Conservation (phyloP, 2,888 invertebrate genomes). For the Leptinotarsa rubiginosa region DNA sequence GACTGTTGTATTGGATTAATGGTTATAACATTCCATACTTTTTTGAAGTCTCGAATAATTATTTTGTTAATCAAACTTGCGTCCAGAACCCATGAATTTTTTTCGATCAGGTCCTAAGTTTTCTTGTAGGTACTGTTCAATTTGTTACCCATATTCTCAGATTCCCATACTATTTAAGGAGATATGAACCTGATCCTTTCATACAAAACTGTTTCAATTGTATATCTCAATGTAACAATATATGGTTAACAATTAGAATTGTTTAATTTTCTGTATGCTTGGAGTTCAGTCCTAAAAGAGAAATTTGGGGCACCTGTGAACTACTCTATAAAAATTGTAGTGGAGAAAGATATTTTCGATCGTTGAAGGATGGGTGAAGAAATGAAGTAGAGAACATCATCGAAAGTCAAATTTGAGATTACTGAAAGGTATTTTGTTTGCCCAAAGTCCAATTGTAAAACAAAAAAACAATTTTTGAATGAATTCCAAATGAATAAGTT, state of each 20-base stretch:
- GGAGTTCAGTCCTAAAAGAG: too few relatives aligned
- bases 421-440: too few relatives aligned
- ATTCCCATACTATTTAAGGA: not conserved
- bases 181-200: conserved; percentile 10
- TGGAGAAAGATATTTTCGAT: too few relatives aligned
- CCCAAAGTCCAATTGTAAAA: too few relatives aligned
- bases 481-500: too few relatives aligned
- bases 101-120: not conserved
- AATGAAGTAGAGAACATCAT: too few relatives aligned
- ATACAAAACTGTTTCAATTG: conserved; percentile 33
- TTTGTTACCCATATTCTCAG: conserved; percentile 14
- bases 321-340: too few relatives aligned
- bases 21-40: not conserved
- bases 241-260: conserved; percentile 41
- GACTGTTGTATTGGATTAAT: not conserved
- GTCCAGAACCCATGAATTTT: not conserved
- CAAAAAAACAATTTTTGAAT: too few relatives aligned
- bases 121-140: not conserved
- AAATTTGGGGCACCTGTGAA: too few relatives aligned
- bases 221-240: conserved; percentile 46
- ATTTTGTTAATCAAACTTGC: not conserved
- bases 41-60: too few relatives aligned
- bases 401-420: too few relatives aligned
- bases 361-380: too few relatives aligned
- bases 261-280: conserved; percentile 7